Evolutionary conservation across 2,797 vertebrate species (phyloP), one percentile per base, ranked within the genome.

Genomic region (Erpetoichthys calabaricus): DNA sequence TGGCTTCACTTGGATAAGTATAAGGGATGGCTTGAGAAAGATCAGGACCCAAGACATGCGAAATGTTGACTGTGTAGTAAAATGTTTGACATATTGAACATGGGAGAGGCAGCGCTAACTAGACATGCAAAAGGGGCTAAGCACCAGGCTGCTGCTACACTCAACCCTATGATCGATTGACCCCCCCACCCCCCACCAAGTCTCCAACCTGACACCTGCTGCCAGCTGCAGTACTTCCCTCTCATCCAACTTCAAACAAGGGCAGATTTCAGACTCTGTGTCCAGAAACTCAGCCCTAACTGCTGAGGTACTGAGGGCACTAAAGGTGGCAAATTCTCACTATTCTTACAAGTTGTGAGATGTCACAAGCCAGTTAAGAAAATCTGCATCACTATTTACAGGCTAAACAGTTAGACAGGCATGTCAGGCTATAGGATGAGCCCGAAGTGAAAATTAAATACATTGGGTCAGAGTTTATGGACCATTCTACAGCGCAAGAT

Each of bases 291-390:
- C 62, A 59, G 57, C 44, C n/a, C 57, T 55, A 44, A 57, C 63
- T 58, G 53, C 63, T 55, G 59, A 61, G 49, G 53, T 61, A 56
- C 42, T 59, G 53, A 61, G 56, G 59, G 55, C 7, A 7, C 57
- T 62, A 51, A 64, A 62, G 42, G 63, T 64, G 25, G 60, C 43
- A 47, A 57, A 64, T 50, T 58, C 42, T 2, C 57, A 57, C 45
- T 56, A 53, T 54, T 62, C 63, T 3, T 64, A 56, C 47, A 64
- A 64, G 50, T 61, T 59, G 50, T 63, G 57, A 53, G 64, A 62
- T 60, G 61, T 62, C 51, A 49, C 46, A 57, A 47, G 58, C 57
- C 56, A 60, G 59, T 45, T 56, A 60, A 53, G 59, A 63, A 57
- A 57, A 49, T 53, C 45, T 62, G n/a, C 61, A 59, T 47, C 59